Evolutionary conservation across 2,888 invertebrate species (phyloP).

Genomic region (Eilema sororculum): DNA sequence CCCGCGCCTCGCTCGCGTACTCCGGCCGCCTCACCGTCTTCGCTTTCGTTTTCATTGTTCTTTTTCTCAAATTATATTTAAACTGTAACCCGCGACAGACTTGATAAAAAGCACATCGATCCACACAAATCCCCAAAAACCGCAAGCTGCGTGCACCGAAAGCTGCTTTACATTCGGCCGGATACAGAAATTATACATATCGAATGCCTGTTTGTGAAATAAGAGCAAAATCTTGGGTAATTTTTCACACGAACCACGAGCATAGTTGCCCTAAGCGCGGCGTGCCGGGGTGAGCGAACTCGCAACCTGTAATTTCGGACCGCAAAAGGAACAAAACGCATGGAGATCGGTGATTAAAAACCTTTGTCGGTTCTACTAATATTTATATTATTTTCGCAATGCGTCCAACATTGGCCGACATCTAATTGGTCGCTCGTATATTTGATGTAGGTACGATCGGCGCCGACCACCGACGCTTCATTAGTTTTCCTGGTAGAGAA

Average conservation of each 20-base stretch:
- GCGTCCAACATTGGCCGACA: constrained; percentile 85
- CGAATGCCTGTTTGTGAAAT: constrained; percentile 81
- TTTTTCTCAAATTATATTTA: constrained; percentile 65
- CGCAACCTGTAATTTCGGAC: constrained; percentile 86
- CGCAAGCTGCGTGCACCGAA: constrained; percentile 57
- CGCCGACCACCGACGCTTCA: constrained; percentile 81
- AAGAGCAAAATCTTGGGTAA: constrained; percentile 82
- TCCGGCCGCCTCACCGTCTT: constrained; percentile 34
- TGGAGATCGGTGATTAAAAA: constrained; percentile 86
- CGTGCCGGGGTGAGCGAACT: constrained; percentile 84
- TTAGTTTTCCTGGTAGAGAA: constrained; percentile 84
- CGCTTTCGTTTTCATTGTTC: constrained; percentile 79
- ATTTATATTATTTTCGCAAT: constrained; percentile 86
- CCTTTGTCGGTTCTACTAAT: constrained; percentile 88
- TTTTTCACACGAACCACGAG: constrained; percentile 85
- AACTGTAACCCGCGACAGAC: constrained; percentile 47
- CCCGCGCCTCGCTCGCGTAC: constrained; percentile 40
- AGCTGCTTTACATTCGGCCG: constrained; percentile 66
- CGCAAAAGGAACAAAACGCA: constrained; percentile 85
- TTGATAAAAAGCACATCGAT: constrained; percentile 48
- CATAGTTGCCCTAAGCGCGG: constrained; percentile 85
- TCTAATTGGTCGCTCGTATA: constrained; percentile 83
- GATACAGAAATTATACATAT: constrained; percentile 81
- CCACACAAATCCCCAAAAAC: constrained; percentile 45
- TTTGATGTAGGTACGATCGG: constrained; percentile 75